Conservation (phyloP, 2,888 invertebrate species). For the Aporophyla nigra region DNA sequence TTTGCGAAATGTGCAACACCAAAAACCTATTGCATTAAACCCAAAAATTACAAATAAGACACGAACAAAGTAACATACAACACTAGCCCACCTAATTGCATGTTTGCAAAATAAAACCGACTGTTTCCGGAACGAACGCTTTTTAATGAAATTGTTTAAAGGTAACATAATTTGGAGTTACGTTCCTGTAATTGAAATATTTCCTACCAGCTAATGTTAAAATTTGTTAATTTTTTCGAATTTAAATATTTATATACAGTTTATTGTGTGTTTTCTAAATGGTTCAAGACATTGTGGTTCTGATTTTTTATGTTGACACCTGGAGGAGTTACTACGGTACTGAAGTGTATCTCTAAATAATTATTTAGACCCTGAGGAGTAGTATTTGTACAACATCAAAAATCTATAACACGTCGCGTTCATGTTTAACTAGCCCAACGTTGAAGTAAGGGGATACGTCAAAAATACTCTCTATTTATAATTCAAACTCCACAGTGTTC, state of each 20-base stretch:
- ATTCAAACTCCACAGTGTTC: neutral
- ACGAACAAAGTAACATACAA: neutral
- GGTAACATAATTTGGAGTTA: neutral
- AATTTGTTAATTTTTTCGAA: neutral
- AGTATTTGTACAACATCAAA: neutral
- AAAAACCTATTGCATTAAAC: neutral
- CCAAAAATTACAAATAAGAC: neutral
- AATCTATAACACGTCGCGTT: no score
- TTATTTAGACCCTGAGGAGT: neutral
- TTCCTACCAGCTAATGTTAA: neutral
- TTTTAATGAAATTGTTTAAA: constrained; percentile 21
- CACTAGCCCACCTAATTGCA: constrained; percentile 8
- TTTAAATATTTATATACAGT: neutral
- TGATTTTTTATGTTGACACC: neutral
- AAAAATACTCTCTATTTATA: neutral
- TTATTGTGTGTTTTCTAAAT: neutral
- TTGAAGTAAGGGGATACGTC: neutral
- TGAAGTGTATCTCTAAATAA: neutral
- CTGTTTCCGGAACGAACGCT: neutral
- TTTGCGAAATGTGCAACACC: neutral
- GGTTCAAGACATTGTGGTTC: neutral
- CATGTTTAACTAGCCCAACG: no score
- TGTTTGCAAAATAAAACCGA: constrained; percentile 20
- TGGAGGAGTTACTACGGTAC: no score
- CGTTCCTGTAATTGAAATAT: constrained; percentile 26